Percentiles rank a stretch among this genome's conserved stretches.
phyloP scores from a whole-genome alignment of 1,140 invertebrate genomes.

The Drosophila kanapiae region DNA sequence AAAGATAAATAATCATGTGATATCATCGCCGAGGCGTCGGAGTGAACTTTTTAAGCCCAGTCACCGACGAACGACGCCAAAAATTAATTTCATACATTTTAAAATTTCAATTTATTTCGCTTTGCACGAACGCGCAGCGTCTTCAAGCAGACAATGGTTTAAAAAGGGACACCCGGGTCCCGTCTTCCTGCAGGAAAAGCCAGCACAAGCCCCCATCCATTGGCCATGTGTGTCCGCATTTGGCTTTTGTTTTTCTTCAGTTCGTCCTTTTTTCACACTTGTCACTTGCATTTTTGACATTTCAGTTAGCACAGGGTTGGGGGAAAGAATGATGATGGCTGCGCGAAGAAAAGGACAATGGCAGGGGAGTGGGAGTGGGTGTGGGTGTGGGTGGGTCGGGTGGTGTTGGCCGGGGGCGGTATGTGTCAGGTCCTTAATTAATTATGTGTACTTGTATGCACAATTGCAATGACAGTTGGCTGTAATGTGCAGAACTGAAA shows the following conservation, averaged over 20 bases:
- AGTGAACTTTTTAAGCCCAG: constrained; percentile 46
- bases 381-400: background rate
- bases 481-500: constrained; percentile 40
- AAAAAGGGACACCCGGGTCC: too few species aligned
- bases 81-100: constrained; percentile 83
- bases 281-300: constrained; percentile 83
- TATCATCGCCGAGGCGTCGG: constrained; percentile 64
- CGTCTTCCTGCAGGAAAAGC: constrained; percentile 12
- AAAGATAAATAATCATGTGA: constrained; percentile 81
- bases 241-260: constrained; percentile 76
- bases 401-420: constrained; percentile 27
- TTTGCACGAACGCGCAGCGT: constrained; percentile 73
- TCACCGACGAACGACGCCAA: constrained; percentile 55
- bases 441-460: constrained; percentile 75
- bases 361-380: constrained; percentile 2
- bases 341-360: constrained; percentile 29
- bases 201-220: constrained; percentile 4
- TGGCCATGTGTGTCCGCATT: constrained; percentile 45
- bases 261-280: constrained; percentile 81
- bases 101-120: constrained; percentile 82
- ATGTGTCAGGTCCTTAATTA: constrained; percentile 75
- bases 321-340: constrained; percentile 31
- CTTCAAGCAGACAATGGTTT: constrained; percentile 67
- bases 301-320: constrained; percentile 68
- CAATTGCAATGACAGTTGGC: constrained; percentile 66